phyloP scores from a whole-genome alignment of 30 jellyfish, hydroid and myxozoan species.

The Sanderia malayensis region DNA sequence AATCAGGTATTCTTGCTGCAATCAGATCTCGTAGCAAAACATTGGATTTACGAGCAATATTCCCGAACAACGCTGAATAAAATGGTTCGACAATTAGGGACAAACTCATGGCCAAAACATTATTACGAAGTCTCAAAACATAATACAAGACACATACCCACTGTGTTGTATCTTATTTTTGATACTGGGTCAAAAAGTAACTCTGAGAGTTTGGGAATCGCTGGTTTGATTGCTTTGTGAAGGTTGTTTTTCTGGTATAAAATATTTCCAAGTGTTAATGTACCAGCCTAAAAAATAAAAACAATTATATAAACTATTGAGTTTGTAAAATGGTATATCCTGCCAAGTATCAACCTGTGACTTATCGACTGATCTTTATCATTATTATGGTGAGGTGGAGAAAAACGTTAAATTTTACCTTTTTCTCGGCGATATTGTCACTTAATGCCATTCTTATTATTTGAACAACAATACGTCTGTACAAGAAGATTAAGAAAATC shows the following conservation, averaged over 20 bases:
- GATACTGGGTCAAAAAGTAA: background rate
- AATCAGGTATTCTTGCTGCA: background rate
- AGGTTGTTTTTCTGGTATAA: background rate
- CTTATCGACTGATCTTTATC: too few species aligned
- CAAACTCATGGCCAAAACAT: too few species aligned
- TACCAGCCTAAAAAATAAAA: background rate
- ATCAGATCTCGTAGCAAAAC: background rate
- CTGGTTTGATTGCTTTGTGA: background rate
- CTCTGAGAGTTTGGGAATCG: background rate
- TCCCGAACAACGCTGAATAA: constrained; percentile 1
- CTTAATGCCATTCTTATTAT: background rate
- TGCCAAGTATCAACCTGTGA: too few species aligned
- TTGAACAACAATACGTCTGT: background rate
- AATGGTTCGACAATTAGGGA: too few species aligned
- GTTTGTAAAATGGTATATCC: too few species aligned
- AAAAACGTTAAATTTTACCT: background rate
- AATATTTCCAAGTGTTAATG: constrained; percentile 5
- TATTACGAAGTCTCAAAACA: too few species aligned
- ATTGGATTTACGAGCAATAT: constrained; percentile 2
- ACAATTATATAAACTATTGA: too few species aligned
- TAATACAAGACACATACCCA: background rate
- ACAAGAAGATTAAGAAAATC: too few species aligned
- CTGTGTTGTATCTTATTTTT: background rate
- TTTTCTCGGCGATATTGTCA: background rate
- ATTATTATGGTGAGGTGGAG: too few species aligned